Percentiles rank a stretch among this genome's conserved stretches.
Conservation (phyloP, 92 coral and sea anemone species). For the Heteractis magnifica region DNA sequence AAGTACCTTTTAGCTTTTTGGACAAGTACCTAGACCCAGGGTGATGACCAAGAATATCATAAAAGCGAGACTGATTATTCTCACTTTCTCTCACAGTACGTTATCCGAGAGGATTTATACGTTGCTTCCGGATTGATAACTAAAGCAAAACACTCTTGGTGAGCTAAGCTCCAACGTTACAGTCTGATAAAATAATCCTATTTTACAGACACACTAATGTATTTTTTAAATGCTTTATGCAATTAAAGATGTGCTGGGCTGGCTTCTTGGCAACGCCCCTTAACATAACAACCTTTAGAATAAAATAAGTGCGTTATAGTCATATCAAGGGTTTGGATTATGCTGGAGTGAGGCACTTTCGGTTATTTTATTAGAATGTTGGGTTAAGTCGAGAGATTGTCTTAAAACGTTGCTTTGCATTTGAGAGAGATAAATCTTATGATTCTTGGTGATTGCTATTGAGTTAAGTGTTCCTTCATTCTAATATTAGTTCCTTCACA, state of each 20-base stretch:
- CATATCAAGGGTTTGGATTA: conserved; percentile 2
- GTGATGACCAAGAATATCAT: not conserved
- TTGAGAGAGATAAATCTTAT: not conserved
- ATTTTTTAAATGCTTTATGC: conserved; percentile 7
- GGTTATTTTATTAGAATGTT: not conserved
- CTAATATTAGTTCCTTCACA: too few relatives aligned
- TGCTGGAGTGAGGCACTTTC: not conserved
- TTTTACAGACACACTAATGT: conserved; percentile 11
- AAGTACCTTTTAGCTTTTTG: conserved; percentile 3
- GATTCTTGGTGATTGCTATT: not conserved
- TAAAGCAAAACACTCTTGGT: conserved; percentile 12
- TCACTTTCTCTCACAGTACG: not conserved
- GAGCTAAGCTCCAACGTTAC: conserved; percentile 31
- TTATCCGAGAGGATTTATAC: not conserved
- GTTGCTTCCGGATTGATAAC: conserved; percentile 35
- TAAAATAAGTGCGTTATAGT: not conserved
- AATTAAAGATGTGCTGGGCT: not conserved
- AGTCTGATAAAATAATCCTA: conserved; percentile 30
- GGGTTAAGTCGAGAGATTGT: not conserved
- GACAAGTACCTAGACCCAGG: conserved; percentile 8
- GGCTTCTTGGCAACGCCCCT: conserved; percentile 8
- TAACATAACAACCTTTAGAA: not conserved
- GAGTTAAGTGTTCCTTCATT: not conserved
- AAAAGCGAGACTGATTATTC: not conserved
- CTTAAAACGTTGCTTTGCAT: not conserved